A percentile compares a stretch with the other conserved stretches of the same genome.
Conservation (phyloP, 2,888 invertebrate genomes). For the Tiliacea citrago region DNA sequence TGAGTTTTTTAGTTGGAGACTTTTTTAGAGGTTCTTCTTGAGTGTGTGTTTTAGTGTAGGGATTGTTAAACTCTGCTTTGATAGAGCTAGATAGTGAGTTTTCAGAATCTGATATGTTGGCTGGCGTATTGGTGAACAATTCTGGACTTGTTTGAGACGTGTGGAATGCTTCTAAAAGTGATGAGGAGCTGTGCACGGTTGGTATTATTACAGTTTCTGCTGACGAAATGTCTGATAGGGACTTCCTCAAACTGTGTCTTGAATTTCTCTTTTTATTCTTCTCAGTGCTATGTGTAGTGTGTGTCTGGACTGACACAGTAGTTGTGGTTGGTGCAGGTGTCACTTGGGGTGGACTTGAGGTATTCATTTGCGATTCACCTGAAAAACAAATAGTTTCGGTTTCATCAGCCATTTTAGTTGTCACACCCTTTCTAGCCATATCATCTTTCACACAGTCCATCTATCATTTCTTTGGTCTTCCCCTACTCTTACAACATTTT, state of each 20-base stretch:
- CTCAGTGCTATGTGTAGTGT: neutral
- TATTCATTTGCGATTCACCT: neutral
- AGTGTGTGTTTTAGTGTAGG: neutral
- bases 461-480: neutral
- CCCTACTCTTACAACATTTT: neutral
- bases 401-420: neutral
- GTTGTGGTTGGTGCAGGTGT: neutral
- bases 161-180: neutral
- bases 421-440: neutral
- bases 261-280: slow-evolving; percentile 9
- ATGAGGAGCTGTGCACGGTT: neutral
- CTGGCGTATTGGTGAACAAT: neutral
- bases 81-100: slow-evolving; percentile 30
- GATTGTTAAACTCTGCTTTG: slow-evolving; percentile 26
- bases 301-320: neutral
- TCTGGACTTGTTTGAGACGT: too few species aligned
- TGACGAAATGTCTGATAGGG: neutral
- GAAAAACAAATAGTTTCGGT: slow-evolving; percentile 2
- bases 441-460: neutral
- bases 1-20: slow-evolving; percentile 8
- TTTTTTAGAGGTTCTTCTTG: neutral
- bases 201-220: slow-evolving; percentile 28
- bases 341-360: neutral
- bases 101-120: slow-evolving; percentile 11
- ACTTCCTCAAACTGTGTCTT: neutral